Conservation (phyloP, 2,888 invertebrate species). For the Diarsia dahlii region DNA sequence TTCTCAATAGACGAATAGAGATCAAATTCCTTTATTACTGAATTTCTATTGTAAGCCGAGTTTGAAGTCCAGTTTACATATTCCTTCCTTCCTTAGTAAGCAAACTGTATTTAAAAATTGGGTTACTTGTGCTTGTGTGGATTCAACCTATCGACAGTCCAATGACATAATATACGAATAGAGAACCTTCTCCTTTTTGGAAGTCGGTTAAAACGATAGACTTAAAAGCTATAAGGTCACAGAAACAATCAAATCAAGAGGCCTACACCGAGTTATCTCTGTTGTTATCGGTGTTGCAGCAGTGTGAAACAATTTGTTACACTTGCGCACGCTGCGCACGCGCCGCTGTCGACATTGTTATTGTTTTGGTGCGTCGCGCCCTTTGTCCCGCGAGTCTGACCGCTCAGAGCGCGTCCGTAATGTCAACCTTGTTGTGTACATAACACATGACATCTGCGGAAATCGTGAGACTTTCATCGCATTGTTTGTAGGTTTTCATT, state of each 20-base stretch:
- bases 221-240: background rate
- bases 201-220: background rate
- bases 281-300: constrained; percentile 46
- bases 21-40: background rate
- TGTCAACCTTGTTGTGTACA: constrained; percentile 70
- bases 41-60: background rate
- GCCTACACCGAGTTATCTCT: constrained; percentile 18
- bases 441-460: constrained; percentile 74
- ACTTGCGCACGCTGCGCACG: constrained; percentile 84
- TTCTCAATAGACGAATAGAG: background rate
- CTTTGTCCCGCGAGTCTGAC: constrained; percentile 75
- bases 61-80: background rate
- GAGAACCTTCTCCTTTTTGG: no score
- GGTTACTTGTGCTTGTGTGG: background rate
- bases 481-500: constrained; percentile 61
- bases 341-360: constrained; percentile 79
- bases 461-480: constrained; percentile 71
- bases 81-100: background rate
- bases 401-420: constrained; percentile 79
- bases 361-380: constrained; percentile 84
- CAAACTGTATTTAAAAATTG: background rate
- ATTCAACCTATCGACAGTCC: background rate
- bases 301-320: constrained; percentile 77
- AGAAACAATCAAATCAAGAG: constrained; percentile 19
- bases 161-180: background rate